Evolutionary conservation across 2,888 invertebrate species (phyloP), one percentile per base, ranked within the genome.

Genomic region (Aporophyla lueneburgensis): DNA sequence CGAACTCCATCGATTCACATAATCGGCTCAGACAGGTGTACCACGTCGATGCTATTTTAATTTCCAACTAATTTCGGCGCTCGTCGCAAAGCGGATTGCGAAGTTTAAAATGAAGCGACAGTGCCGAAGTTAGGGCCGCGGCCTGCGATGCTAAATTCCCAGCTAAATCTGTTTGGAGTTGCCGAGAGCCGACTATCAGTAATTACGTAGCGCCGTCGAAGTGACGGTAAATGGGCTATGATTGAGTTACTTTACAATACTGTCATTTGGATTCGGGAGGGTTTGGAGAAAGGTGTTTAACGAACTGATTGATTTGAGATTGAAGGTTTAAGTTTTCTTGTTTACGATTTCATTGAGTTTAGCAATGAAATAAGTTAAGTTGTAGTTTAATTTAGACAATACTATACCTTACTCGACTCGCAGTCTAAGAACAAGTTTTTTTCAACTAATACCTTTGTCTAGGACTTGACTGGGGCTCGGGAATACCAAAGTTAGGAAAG

Each of bases 1-100:
- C 79, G 74, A 89, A 87, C 81, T 86, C 80, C 85, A 83, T 88
- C 89, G 87, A 84, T 88, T 87, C 86, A 76, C 77, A 83, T 94
- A 95, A 95, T 94, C 95, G 95, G 95, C 95, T 95, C 95, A 94
- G 95, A 92, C 95, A 95, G 95, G 95, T 94, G 93, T 89, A 90
- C 90, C 82, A n/a, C 78, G 67, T 51, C 78, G 84, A 67, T 84
- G 84, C 85, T 86, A 93, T 94, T 95, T 96, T 95, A 95, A 95
- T 95, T 95, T 92, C 86, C 91, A 91, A 93, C 94, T 94, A 95
- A 95, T 95, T 95, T 94, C 86, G 86, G 84, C 91, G 92, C 92
- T 91, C 91, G 86, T 89, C 90, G 91, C 91, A 93, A 95, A 96
- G 95, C 94, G 93, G 96, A 95, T 95, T 95, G 93, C 88, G 77